Conservation (phyloP, 1,140 invertebrate genomes). For the Geopemphigus sp. region DNA sequence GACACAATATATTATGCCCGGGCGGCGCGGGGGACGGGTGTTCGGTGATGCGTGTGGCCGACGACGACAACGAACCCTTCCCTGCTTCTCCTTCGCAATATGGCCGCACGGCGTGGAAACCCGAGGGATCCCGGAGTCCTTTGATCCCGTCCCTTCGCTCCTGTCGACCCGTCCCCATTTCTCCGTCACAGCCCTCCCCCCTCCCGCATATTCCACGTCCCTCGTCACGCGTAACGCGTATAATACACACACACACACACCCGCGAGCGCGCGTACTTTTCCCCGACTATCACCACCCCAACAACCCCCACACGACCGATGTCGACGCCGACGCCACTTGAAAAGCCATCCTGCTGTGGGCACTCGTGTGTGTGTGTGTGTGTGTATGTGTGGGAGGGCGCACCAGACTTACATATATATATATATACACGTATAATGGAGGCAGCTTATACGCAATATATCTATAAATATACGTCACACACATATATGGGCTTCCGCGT, state of each 20-base stretch:
- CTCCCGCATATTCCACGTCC: neutral
- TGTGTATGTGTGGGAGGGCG: too few species aligned
- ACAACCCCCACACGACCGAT: neutral
- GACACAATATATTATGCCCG: constrained; percentile 13
- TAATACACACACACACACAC: neutral
- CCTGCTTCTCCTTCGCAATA: neutral
- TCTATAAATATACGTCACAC: constrained; percentile 8
- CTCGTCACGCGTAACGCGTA: neutral
- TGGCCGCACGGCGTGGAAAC: constrained; percentile 14
- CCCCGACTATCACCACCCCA: neutral
- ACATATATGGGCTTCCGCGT: neutral
- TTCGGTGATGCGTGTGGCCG: constrained; percentile 22
- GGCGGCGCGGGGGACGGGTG: neutral
- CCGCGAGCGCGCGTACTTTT: neutral
- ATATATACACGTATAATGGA: neutral
- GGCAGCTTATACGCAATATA: neutral
- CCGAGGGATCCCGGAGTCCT: constrained; percentile 34
- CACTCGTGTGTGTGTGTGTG: constrained; percentile 15
- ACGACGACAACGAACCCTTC: constrained; percentile 32
- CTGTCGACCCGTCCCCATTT: too few species aligned
- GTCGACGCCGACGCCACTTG: constrained; percentile 30
- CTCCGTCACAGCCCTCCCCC: neutral
- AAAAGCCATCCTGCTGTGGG: constrained; percentile 35
- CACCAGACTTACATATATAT: neutral
- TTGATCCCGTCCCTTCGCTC: constrained; percentile 19